These are phyloP conservation scores for Philypnodon macrostomus DNA, from an alignment of 2,797 vertebrate species.

Conservation along the genomic window DNA sequence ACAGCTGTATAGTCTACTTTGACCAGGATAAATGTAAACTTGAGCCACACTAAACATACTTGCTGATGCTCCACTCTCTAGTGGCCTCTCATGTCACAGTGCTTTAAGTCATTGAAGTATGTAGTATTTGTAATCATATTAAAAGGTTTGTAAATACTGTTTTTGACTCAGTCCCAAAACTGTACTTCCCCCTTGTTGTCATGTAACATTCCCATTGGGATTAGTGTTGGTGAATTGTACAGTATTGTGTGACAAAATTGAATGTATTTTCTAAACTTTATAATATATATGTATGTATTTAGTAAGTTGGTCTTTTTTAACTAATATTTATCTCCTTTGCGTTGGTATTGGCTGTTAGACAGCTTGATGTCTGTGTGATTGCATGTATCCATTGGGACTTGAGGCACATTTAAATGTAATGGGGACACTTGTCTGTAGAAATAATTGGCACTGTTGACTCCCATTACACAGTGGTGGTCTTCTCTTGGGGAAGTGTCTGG, in stretches of 20 bases:
- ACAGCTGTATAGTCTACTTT: no score
- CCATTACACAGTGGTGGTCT: constrained; percentile 26
- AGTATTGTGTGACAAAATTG: no score
- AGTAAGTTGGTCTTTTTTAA: neutral
- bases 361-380: constrained; percentile 20
- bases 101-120: no score
- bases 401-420: constrained; percentile 57
- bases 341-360: neutral
- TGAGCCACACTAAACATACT: no score
- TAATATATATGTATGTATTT: neutral
- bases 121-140: no score
- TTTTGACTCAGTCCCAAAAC: constrained; percentile 54
- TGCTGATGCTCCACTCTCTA: no score
- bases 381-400: constrained; percentile 42
- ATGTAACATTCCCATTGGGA: constrained; percentile 50
- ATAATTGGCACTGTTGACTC: constrained; percentile 27
- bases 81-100: no score
- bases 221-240: constrained; percentile 25
- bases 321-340: neutral
- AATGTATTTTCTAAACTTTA: no score
- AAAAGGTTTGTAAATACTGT: constrained; percentile 55
- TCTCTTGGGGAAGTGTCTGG: constrained; percentile 20
- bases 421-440: constrained; percentile 24
- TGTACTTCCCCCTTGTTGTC: constrained; percentile 50
- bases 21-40: no score